phyloP scores from a whole-genome alignment of 1,140 invertebrate genomes.

The Heliconius hermathena region DNA sequence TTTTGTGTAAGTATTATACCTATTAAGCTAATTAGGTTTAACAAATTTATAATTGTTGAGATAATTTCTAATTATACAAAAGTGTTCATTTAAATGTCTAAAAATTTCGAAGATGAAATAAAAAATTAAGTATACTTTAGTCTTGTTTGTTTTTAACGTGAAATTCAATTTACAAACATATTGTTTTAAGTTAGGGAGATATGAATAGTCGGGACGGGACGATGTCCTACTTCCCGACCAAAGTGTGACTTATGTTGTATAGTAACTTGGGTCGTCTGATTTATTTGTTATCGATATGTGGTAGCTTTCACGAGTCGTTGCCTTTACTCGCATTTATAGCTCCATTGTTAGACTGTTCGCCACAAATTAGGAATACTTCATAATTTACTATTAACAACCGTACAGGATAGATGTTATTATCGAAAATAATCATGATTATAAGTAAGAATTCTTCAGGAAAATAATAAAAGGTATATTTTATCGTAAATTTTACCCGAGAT shows the following conservation, averaged over 20 bases:
- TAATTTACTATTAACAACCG: conserved; percentile 66
- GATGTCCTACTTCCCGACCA: conserved; percentile 51
- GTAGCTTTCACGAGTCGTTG: conserved; percentile 66
- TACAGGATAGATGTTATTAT: conserved; percentile 29
- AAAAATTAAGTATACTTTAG: not conserved
- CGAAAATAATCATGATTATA: not conserved
- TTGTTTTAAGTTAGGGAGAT: conserved; percentile 47
- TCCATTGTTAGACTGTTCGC: conserved; percentile 69
- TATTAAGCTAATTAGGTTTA: too few relatives aligned
- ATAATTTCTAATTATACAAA: too few relatives aligned
- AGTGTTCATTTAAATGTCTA: too few relatives aligned
- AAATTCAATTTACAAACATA: conserved; percentile 14
- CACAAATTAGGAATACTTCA: conserved; percentile 59
- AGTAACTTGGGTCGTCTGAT: conserved; percentile 58
- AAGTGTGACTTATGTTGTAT: conserved; percentile 54
- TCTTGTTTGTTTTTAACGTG: not conserved
- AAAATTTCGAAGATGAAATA: too few relatives aligned
- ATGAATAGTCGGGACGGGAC: conserved; percentile 48
- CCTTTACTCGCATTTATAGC: conserved; percentile 66
- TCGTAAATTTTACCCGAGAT: too few relatives aligned
- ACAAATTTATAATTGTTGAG: too few relatives aligned
- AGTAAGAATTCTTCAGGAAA: not conserved
- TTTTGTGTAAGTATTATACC: too few relatives aligned
- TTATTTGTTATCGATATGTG: conserved; percentile 73
- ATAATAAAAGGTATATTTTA: too few relatives aligned